These are phyloP conservation scores for Scaptomyza montana DNA, from an alignment of 1,140 invertebrate genomes.

Conservation along the genomic window DNA sequence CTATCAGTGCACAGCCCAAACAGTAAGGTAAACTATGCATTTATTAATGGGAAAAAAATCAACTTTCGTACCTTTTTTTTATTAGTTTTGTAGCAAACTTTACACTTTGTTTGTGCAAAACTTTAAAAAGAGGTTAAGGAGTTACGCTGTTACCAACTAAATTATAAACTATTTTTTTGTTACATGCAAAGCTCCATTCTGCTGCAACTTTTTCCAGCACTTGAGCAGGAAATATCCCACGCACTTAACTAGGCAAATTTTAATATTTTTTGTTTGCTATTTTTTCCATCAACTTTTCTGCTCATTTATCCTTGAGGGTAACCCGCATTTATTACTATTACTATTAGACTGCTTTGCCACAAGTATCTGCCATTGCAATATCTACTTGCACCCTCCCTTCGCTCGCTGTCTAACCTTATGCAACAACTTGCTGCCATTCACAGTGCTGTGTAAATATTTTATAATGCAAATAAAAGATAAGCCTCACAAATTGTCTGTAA, in stretches of 20 bases:
- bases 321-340: conserved; percentile 1
- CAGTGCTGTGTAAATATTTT: conserved; percentile 74
- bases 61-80: too few species aligned
- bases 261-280: too few species aligned
- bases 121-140: not conserved
- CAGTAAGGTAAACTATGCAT: too few species aligned
- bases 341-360: conserved; percentile 26
- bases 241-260: conserved; percentile 6
- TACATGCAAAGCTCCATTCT: not conserved
- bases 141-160: not conserved
- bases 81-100: too few species aligned
- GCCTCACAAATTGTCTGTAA: conserved; percentile 46
- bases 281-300: conserved; percentile 15
- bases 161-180: not conserved
- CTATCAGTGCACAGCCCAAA: too few species aligned
- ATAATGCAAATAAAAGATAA: conserved; percentile 77
- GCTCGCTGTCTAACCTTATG: not conserved
- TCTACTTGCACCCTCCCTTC: not conserved
- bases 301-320: conserved; percentile 21
- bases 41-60: too few species aligned
- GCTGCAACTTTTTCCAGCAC: conserved; percentile 5
- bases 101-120: not conserved
- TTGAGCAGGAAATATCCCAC: not conserved
- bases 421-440: conserved; percentile 32
- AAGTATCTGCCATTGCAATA: conserved; percentile 18